Base-by-base conservation (phyloP, 2,113 vertebrate species). In the Festucalex cinctus region DNA sequence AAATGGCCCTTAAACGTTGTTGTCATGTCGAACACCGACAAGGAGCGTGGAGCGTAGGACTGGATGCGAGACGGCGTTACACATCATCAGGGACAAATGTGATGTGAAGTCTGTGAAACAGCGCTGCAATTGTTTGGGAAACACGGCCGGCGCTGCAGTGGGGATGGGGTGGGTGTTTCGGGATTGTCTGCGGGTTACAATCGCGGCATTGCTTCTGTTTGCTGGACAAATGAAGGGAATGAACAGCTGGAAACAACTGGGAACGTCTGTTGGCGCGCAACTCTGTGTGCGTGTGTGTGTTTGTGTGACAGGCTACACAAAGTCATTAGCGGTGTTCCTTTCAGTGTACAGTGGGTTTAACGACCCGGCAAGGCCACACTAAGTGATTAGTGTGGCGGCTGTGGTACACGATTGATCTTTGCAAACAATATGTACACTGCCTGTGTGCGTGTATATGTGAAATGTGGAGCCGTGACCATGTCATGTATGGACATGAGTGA, bases 101-200 rank as follows among this genome's bases (percentile, higher is more conserved):
- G 80, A 83, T 71, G 76, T 80, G 85, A 89, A 70, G 76, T 82
- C 83, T 85, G 71, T 83, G 74, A 82, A 85, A 68, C 88, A 81
- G 65, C 6, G 13, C 66, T 7, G 32, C 63, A 43, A n/a, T 73
- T 76, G 59, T 61, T 41, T 39, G 59, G 36, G 16, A 8, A 51
- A 59, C 19, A 7, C 3, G 32, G 32, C 28, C 7, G 28, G 6
- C 16, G 44, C 16, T 46, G 44, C 16, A 5, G 17, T 8, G 14
- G 26, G 14, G 35, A 22, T n/a, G 26, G 35, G 58, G 36, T 22
- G 59, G 59, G 36, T 41, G 59, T 61, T 61, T 61, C 5, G 20
- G 36, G 36, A 61, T 14, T n/a, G 36, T 39, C 20, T 14, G n/a
- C 20, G 59, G 59, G 35, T 60, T 60, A 60, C 61, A 64, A 64